Percentiles rank a stretch among this genome's conserved stretches.
Evolutionary conservation across 2,888 invertebrate genomes (phyloP).

Genomic region (Sesia bembeciformis): DNA sequence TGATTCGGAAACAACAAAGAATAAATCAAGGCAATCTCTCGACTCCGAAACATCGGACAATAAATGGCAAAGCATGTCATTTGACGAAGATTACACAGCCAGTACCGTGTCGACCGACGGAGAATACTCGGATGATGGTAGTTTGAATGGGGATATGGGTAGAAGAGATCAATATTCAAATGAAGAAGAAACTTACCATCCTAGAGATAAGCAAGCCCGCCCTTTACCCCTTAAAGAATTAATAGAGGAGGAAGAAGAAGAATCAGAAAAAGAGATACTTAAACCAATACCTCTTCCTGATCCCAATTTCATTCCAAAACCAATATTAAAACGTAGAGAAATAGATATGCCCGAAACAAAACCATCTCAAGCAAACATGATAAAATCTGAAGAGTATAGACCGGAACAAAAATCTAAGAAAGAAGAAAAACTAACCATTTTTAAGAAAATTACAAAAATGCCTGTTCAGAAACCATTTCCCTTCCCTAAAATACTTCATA

Average conservation of each 20-base stretch:
- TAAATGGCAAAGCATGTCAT: constrained; percentile 66
- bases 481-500: constrained; percentile 50
- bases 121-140: constrained; percentile 57
- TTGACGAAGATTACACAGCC: constrained; percentile 77
- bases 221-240: constrained; percentile 33
- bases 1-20: constrained; percentile 36
- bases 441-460: constrained; percentile 61
- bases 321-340: constrained; percentile 81
- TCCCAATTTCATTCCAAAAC: constrained; percentile 84
- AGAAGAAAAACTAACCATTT: constrained; percentile 48
- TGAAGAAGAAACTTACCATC: constrained; percentile 81
- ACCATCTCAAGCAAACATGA: constrained; percentile 7
- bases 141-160: constrained; percentile 46
- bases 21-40: constrained; percentile 32
- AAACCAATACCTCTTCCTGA: constrained; percentile 78
- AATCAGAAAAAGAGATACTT: constrained; percentile 74
- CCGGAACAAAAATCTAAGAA: constrained; percentile 32
- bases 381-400: constrained; percentile 1
- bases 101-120: constrained; percentile 75
- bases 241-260: constrained; percentile 50
- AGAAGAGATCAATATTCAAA: constrained; percentile 46
- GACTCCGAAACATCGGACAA: constrained; percentile 40
- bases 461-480: constrained; percentile 47
- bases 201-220: constrained; percentile 66
- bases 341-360: constrained; percentile 31